phyloP scores from a whole-genome alignment of 2,888 invertebrate genomes.

The Calliopum simillimum region DNA sequence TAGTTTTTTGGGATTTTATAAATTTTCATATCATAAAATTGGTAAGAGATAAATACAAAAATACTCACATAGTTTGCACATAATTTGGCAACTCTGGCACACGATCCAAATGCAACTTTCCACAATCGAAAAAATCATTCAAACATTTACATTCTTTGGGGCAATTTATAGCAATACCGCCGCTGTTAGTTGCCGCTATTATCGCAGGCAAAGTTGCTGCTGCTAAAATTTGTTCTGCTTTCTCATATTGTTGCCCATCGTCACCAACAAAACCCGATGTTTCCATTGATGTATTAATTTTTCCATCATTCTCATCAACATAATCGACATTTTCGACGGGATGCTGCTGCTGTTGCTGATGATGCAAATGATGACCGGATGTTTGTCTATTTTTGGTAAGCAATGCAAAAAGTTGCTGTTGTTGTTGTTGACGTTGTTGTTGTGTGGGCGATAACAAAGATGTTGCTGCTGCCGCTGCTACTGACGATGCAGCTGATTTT shows the following conservation, averaged over 20 bases:
- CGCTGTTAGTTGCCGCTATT: slow-evolving; percentile 53
- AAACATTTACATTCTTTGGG: slow-evolving; percentile 78
- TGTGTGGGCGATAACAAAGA: slow-evolving; percentile 24
- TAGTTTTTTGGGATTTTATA: too few relatives aligned
- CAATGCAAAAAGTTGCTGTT: slow-evolving; percentile 60
- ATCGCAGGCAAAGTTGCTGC: slow-evolving; percentile 44
- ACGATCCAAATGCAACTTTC: slow-evolving; percentile 75
- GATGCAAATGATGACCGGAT: slow-evolving; percentile 35
- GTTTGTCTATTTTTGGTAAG: slow-evolving; percentile 52
- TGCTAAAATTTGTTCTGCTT: slow-evolving; percentile 52
- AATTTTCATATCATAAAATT: too few relatives aligned
- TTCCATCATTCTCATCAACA: slow-evolving; percentile 24
- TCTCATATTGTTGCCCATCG: slow-evolving; percentile 62
- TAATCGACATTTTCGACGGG: slow-evolving; percentile 24
- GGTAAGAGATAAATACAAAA: too few relatives aligned
- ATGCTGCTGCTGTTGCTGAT: slow-evolving; percentile 41
- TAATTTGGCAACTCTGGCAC: slow-evolving; percentile 82
- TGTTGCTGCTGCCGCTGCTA: slow-evolving; percentile 43
- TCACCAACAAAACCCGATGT: slow-evolving; percentile 62
- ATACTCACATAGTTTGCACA: slow-evolving; percentile 79
- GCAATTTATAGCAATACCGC: slow-evolving; percentile 65
- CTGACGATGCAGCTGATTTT: slow-evolving; percentile 41
- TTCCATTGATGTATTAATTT: slow-evolving; percentile 53
- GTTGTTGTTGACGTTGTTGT: slow-evolving; percentile 54
- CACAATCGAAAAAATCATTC: slow-evolving; percentile 81